Percentiles rank a stretch among this genome's conserved stretches.
Conservation (phyloP, 2,113 vertebrate genomes). For the Rhinolophus sinicus region DNA sequence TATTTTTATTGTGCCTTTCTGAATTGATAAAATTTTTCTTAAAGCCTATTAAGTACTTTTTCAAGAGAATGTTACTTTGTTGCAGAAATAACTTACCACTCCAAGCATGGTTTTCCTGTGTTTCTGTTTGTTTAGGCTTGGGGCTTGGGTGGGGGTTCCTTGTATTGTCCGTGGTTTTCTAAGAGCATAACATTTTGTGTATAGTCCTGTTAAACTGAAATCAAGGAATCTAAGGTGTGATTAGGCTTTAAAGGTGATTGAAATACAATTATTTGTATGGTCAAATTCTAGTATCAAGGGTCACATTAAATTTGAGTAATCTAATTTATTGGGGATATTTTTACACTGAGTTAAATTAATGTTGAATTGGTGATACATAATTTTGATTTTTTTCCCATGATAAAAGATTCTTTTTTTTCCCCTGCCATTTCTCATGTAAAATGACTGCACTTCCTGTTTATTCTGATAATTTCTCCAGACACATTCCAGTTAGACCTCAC, state of each 20-base stretch:
- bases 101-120: slow-evolving; percentile 63
- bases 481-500: neutral
- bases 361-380: neutral
- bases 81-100: neutral
- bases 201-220: neutral
- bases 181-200: neutral
- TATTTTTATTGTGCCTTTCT: neutral
- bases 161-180: slow-evolving; percentile 59
- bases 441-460: neutral
- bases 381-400: neutral
- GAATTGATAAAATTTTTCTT: neutral
- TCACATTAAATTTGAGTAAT: neutral
- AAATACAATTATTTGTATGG: neutral
- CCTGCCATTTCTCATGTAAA: neutral
- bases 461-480: neutral
- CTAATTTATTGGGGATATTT: neutral
- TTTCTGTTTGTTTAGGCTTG: slow-evolving; percentile 59
- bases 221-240: neutral
- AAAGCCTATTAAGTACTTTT: neutral
- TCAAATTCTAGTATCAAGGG: neutral
- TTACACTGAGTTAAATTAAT: neutral
- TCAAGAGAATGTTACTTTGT: neutral
- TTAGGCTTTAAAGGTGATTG: neutral
- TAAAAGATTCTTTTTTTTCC: neutral
- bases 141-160: slow-evolving; percentile 66